phyloP scores from a whole-genome alignment of 2,113 vertebrate genomes.

The Channa maculata region DNA sequence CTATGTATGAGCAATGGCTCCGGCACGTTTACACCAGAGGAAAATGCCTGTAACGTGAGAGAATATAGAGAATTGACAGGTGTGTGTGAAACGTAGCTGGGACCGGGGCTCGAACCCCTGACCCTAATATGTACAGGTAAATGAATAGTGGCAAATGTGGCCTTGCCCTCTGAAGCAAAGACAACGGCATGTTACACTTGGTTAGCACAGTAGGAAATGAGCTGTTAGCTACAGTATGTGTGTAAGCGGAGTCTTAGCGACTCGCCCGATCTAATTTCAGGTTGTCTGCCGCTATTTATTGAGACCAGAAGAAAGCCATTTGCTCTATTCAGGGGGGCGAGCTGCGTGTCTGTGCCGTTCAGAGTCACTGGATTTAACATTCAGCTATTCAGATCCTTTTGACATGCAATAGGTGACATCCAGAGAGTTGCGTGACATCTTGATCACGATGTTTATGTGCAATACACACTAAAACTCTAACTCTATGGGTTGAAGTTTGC shows the following conservation, averaged over 20 bases:
- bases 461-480: neutral
- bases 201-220: constrained; percentile 42
- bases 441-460: neutral
- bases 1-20: constrained; percentile 25
- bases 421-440: neutral
- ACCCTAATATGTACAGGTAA: neutral
- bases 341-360: constrained; percentile 32
- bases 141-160: neutral
- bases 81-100: neutral
- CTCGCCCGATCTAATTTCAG: constrained; percentile 61
- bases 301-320: constrained; percentile 56
- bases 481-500: too few relatives aligned
- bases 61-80: constrained; percentile 37
- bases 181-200: constrained; percentile 14
- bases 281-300: constrained; percentile 53
- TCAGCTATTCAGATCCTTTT: too few relatives aligned
- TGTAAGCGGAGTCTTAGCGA: constrained; percentile 30
- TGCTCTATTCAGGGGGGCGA: constrained; percentile 33
- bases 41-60: constrained; percentile 49
- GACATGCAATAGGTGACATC: neutral
- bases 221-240: constrained; percentile 36
- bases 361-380: constrained; percentile 13
- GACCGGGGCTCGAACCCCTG: too few relatives aligned
- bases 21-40: constrained; percentile 36
- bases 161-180: constrained; percentile 20